Percentiles rank a stretch among this genome's conserved stretches.
Evolutionary conservation across 2,113 vertebrate species (phyloP).

Genomic region (Nesospiza acunhae): DNA sequence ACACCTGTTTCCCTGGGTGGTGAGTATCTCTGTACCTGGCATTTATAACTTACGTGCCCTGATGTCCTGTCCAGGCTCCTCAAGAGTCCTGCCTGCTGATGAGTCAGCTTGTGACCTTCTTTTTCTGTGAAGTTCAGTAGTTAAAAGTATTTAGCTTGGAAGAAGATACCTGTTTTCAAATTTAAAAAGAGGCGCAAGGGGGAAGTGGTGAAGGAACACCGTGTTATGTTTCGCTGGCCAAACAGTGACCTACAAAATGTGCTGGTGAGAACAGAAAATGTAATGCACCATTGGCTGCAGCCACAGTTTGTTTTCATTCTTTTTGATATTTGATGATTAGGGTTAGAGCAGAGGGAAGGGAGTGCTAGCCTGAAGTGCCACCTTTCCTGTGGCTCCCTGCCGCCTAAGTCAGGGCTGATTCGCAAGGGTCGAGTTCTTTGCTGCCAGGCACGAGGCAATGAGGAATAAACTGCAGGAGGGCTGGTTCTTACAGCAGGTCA

Average conservation of each 20-base stretch:
- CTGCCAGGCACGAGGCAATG: background rate
- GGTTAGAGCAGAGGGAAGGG: constrained; percentile 25
- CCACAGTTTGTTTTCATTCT: constrained; percentile 11
- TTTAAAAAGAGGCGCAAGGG: background rate
- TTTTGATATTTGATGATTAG: constrained; percentile 44
- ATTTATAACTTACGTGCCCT: background rate
- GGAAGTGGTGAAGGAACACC: background rate
- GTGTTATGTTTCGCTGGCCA: constrained; percentile 61
- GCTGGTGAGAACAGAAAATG: constrained; percentile 65
- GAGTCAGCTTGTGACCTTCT: constrained; percentile 34
- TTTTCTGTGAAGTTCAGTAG: constrained; percentile 45
- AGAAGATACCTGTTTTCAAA: constrained; percentile 66
- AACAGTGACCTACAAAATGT: constrained; percentile 64
- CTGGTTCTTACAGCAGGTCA: background rate
- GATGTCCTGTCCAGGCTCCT: background rate
- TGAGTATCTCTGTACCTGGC: background rate
- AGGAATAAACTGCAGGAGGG: background rate
- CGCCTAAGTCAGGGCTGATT: background rate
- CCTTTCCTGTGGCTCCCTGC: background rate
- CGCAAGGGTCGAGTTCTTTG: background rate
- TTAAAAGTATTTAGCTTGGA: constrained; percentile 69
- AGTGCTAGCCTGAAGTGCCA: background rate
- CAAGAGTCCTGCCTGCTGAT: background rate
- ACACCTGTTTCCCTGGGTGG: constrained; percentile 25
- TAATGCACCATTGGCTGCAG: background rate